These are phyloP conservation scores for Aphodius granarius DNA, from an alignment of 2,888 invertebrate genomes.

Conservation along the genomic window DNA sequence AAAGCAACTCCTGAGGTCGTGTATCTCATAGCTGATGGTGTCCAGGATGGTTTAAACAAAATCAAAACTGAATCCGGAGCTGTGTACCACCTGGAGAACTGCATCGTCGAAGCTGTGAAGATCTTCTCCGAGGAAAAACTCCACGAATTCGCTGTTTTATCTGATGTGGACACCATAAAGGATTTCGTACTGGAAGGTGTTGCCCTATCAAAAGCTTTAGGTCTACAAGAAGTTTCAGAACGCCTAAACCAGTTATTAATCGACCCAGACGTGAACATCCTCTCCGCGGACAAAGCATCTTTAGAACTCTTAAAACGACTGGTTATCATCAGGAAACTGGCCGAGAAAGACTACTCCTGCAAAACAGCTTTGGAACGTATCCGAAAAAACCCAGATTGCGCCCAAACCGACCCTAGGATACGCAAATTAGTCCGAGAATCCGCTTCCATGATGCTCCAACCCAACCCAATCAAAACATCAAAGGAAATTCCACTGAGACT, in stretches of 20 bases:
- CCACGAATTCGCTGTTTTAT: slow-evolving; percentile 58
- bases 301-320: slow-evolving; percentile 69
- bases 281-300: slow-evolving; percentile 62
- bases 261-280: slow-evolving; percentile 58
- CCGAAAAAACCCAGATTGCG: slow-evolving; percentile 67
- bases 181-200: slow-evolving; percentile 66
- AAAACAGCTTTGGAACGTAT: slow-evolving; percentile 64
- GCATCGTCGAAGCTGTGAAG: slow-evolving; percentile 67
- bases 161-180: slow-evolving; percentile 45
- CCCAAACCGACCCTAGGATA: slow-evolving; percentile 69
- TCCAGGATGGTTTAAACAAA: slow-evolving; percentile 63
- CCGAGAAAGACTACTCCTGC: slow-evolving; percentile 66
- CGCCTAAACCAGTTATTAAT: slow-evolving; percentile 53
- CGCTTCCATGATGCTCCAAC: slow-evolving; percentile 59
- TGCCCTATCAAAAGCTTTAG: slow-evolving; percentile 70
- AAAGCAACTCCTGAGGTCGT: slow-evolving; percentile 62
- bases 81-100: slow-evolving; percentile 66
- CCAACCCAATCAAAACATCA: slow-evolving; percentile 62
- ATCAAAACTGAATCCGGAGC: slow-evolving; percentile 67
- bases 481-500: slow-evolving; percentile 71
- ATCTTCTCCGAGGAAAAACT: slow-evolving; percentile 64
- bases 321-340: slow-evolving; percentile 71
- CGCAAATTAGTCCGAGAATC: slow-evolving; percentile 73
- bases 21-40: slow-evolving; percentile 61
- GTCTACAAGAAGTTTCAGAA: slow-evolving; percentile 65